These are phyloP conservation scores for Ptycholaimellus sp. DNA, from an alignment of 2,888 invertebrate genomes.

Conservation along the genomic window DNA sequence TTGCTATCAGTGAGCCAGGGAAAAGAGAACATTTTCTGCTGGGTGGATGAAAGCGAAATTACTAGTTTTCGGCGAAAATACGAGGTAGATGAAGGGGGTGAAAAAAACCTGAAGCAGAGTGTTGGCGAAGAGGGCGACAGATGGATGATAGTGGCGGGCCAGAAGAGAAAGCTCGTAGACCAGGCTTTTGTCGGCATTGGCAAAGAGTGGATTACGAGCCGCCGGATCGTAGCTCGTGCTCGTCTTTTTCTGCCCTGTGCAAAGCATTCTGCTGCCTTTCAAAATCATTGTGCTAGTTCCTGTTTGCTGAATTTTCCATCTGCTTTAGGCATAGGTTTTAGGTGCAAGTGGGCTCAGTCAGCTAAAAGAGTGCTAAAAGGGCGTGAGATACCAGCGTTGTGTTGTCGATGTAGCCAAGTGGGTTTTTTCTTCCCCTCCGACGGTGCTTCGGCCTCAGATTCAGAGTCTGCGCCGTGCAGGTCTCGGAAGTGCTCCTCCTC, in stretches of 20 bases:
- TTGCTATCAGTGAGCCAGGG: no score
- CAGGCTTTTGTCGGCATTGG: conserved; percentile 47
- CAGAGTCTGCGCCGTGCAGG: conserved; percentile 8
- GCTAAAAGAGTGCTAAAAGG: no score
- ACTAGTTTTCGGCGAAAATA: no score
- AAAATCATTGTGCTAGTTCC: neutral
- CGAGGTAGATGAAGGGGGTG: neutral
- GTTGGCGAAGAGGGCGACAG: conserved; percentile 60
- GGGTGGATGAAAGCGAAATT: no score
- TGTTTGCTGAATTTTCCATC: no score
- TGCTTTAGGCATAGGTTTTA: no score
- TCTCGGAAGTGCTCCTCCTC: conserved; percentile 27
- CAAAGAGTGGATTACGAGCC: conserved; percentile 58
- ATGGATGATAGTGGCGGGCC: conserved; percentile 59
- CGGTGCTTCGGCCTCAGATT: no score
- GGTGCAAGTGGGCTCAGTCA: no score
- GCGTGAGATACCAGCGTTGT: no score
- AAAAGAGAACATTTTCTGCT: no score
- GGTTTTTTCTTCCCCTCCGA: no score
- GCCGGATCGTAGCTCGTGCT: conserved; percentile 28
- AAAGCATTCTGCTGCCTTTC: neutral
- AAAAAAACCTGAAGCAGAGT: conserved; percentile 46
- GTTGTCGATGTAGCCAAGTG: no score
- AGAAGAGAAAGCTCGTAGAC: conserved; percentile 51
- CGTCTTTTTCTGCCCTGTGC: conserved; percentile 18